Conservation (phyloP, 2,888 invertebrate genomes). For the Macroteleia sp. region DNA sequence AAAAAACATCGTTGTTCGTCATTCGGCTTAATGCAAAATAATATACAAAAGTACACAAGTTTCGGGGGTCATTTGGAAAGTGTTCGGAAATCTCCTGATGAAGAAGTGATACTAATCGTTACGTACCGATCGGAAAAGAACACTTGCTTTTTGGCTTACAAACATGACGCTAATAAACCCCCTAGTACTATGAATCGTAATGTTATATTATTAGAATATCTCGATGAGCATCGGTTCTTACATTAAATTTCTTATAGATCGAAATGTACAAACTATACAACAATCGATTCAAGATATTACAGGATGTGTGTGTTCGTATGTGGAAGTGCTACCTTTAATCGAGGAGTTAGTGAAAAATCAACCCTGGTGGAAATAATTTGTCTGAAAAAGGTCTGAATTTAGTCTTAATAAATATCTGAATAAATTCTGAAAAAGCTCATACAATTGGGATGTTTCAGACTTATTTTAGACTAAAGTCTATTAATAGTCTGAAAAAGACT, state of each 20-base stretch:
- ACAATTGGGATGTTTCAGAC: too few species aligned
- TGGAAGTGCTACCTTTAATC: slow-evolving; percentile 19
- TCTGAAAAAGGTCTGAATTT: too few species aligned
- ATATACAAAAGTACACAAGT: slow-evolving; percentile 61
- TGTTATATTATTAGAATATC: slow-evolving; percentile 56
- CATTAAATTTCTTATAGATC: slow-evolving; percentile 54
- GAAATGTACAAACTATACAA: slow-evolving; percentile 65
- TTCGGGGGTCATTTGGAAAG: slow-evolving; percentile 15
- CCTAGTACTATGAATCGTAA: slow-evolving; percentile 34
- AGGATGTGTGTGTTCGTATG: slow-evolving; percentile 25
- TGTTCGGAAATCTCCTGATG: too few species aligned
- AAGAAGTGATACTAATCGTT: too few species aligned
- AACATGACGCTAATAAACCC: slow-evolving; percentile 20
- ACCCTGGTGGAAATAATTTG: too few species aligned
- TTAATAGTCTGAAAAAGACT: too few species aligned
- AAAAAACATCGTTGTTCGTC: slow-evolving; percentile 54
- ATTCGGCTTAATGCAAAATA: slow-evolving; percentile 43
- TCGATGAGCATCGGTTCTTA: slow-evolving; percentile 58
- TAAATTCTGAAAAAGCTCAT: too few species aligned
- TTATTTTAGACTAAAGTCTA: too few species aligned
- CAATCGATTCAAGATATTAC: slow-evolving; percentile 29
- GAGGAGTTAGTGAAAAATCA: too few species aligned
- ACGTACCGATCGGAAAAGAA: too few species aligned
- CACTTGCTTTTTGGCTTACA: slow-evolving; percentile 17
- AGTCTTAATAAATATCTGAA: too few species aligned